Conservation (phyloP, 2,797 vertebrate species). For the Octomys mimax region DNA sequence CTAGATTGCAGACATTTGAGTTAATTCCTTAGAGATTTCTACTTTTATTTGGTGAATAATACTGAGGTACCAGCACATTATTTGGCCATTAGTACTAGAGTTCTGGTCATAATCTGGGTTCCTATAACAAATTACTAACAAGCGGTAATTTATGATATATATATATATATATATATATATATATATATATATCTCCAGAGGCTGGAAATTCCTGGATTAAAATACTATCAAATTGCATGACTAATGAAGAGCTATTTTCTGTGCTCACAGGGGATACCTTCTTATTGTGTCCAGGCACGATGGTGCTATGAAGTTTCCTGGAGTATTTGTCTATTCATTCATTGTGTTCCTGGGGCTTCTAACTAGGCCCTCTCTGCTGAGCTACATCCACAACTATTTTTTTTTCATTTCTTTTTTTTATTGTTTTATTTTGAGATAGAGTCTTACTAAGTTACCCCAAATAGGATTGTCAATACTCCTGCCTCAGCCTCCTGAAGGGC, state of each 20-base stretch:
- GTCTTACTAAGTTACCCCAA: background rate
- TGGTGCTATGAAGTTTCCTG: background rate
- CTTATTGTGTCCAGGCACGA: rapidly evolving
- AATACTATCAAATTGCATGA: background rate
- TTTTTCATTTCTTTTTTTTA: background rate
- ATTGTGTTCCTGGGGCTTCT: background rate
- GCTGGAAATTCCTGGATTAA: background rate
- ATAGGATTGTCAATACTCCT: background rate
- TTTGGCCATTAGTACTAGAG: background rate
- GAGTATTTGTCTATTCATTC: background rate
- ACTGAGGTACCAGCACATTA: background rate
- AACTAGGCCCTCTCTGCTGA: background rate
- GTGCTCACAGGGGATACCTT: too few relatives aligned
- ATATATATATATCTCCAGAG: background rate
- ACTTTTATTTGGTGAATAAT: background rate
- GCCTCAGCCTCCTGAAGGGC: background rate
- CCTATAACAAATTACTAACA: background rate
- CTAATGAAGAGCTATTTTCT: background rate
- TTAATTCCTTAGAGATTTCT: background rate
- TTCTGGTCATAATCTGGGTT: background rate
- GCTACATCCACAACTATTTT: background rate
- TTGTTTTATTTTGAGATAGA: background rate
- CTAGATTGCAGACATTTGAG: background rate
- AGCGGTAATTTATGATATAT: background rate
- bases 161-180: too few relatives aligned